A percentile compares a stretch with the other conserved stretches of the same genome.
Conservation (phyloP, 2,113 vertebrate genomes). For the Protomyctophum bolini region DNA sequence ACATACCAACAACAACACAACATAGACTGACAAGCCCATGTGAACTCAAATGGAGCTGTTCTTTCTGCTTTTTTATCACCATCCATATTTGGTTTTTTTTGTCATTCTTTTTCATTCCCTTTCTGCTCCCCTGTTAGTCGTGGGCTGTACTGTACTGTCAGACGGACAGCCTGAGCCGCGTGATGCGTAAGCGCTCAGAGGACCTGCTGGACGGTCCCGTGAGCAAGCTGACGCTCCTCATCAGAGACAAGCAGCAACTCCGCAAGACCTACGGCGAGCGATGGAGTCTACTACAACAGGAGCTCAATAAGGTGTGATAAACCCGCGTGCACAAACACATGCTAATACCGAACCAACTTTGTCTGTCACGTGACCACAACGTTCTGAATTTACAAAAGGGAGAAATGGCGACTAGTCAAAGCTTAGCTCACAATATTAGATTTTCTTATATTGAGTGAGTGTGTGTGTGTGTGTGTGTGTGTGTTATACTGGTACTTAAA, state of each 20-base stretch:
- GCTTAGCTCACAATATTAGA: too few species aligned
- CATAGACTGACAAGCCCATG: too few species aligned
- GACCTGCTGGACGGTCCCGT: constrained; percentile 87
- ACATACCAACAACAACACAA: too few species aligned
- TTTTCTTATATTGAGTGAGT: too few species aligned
- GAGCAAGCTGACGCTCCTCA: constrained; percentile 89
- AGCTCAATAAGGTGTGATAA: constrained; percentile 74
- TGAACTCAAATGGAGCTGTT: too few species aligned
- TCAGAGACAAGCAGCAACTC: constrained; percentile 94
- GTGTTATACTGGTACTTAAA: too few species aligned
- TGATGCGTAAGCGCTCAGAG: constrained; percentile 86
- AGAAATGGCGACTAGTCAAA: too few species aligned
- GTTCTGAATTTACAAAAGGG: too few species aligned
- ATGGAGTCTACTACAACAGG: constrained; percentile 90
- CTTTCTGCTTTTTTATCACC: background rate
- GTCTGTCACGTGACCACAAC: too few species aligned
- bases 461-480: too few species aligned
- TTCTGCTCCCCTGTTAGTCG: constrained; percentile 72
- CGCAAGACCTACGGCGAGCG: constrained; percentile 87
- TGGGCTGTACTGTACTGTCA: constrained; percentile 88
- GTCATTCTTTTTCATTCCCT: too few species aligned
- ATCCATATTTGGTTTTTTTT: background rate
- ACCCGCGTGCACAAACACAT: background rate
- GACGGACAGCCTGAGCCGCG: constrained; percentile 87
- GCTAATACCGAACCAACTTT: background rate